Conservation (phyloP, 2,113 vertebrate species). For the Rhodinocichla rosea region DNA sequence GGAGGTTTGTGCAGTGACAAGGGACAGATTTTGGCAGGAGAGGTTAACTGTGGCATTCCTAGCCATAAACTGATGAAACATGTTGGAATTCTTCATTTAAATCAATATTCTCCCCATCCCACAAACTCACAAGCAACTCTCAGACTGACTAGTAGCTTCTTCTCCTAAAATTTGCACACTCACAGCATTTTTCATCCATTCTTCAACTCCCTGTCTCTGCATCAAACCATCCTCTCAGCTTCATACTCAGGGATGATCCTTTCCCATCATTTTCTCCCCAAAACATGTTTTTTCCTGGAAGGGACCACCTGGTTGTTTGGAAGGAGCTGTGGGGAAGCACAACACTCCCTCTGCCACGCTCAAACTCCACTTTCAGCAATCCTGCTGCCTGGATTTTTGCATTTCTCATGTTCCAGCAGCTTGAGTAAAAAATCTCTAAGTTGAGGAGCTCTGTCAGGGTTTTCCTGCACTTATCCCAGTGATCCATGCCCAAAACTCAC, state of each 20-base stretch:
- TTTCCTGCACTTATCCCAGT: not conserved
- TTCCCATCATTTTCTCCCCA: not conserved
- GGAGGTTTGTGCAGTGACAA: not conserved
- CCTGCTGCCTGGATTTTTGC: not conserved
- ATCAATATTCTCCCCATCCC: fast-evolving
- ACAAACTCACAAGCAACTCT: fast-evolving
- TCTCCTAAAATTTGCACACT: not conserved
- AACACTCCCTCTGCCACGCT: fast-evolving
- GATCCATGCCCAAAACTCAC: conserved; percentile 62
- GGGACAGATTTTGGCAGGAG: not conserved
- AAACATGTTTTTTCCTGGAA: not conserved
- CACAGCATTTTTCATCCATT: not conserved
- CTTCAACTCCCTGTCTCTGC: not conserved
- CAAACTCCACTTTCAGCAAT: not conserved
- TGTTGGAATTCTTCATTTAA: not conserved
- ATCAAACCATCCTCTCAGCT: not conserved
- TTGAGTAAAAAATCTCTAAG: not conserved
- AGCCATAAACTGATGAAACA: not conserved
- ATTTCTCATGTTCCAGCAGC: not conserved
- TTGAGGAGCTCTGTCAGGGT: not conserved
- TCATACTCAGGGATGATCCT: not conserved
- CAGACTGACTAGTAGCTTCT: not conserved
- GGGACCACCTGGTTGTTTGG: not conserved
- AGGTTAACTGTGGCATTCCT: not conserved
- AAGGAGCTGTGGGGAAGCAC: not conserved